Conservation (phyloP, 2,797 vertebrate species). For the Leuciscus waleckii region DNA sequence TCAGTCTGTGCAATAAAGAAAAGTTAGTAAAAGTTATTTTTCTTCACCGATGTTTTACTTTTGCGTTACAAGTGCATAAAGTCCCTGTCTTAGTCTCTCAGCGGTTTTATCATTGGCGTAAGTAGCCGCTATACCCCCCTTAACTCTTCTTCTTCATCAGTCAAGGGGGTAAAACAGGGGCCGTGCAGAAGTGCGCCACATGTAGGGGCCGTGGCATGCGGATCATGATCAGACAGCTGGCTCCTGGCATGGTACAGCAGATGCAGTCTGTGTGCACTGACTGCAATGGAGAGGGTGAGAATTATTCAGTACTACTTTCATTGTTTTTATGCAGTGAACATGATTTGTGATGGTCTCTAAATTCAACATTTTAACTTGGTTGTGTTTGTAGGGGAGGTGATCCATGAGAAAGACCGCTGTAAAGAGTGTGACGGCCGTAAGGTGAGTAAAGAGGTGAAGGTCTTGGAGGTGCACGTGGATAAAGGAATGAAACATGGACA, state of each 20-base stretch:
- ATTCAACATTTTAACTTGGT: neutral
- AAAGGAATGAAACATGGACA: slow-evolving; percentile 99
- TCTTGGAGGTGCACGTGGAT: slow-evolving; percentile 98
- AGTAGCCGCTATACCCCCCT: too few relatives aligned
- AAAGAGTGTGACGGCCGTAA: slow-evolving; percentile 99
- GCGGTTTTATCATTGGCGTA: too few relatives aligned
- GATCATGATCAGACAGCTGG: slow-evolving; percentile 98
- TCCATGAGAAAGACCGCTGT: slow-evolving; percentile 98
- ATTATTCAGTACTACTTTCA: neutral
- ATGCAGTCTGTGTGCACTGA: slow-evolving; percentile 99
- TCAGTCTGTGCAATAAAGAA: too few relatives aligned
- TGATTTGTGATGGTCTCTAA: neutral
- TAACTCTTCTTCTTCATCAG: slow-evolving; percentile 70
- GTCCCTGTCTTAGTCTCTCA: too few relatives aligned
- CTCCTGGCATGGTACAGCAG: slow-evolving; percentile 98
- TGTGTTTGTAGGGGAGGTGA: slow-evolving; percentile 89
- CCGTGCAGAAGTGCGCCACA: slow-evolving; percentile 94
- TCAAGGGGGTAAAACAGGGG: slow-evolving; percentile 96
- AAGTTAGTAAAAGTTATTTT: too few relatives aligned
- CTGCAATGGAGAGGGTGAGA: slow-evolving; percentile 95
- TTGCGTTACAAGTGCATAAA: too few relatives aligned
- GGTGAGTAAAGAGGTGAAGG: slow-evolving; percentile 97
- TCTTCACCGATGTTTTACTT: too few relatives aligned
- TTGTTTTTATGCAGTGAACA: neutral
- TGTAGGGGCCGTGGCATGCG: slow-evolving; percentile 95